Evolutionary conservation across 2,797 vertebrate genomes (phyloP), one percentile per base, ranked within the genome.

Genomic region (Tragopan temminckii): DNA sequence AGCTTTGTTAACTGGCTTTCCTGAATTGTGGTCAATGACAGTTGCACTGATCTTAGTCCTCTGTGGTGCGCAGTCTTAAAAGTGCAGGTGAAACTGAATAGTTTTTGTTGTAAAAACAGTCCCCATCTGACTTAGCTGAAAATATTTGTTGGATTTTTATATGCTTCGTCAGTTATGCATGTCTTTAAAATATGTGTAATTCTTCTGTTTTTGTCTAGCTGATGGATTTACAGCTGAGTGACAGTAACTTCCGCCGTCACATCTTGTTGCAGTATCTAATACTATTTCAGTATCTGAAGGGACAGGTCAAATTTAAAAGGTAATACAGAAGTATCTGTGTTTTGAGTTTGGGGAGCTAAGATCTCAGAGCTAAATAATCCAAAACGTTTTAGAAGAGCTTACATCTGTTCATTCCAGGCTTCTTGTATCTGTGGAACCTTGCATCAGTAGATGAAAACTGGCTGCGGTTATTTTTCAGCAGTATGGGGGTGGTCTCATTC

Each of bases 241-340:
- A 99, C 98, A 99, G 99, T 96, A 99, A 99, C 97, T 99, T 99
- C 94, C 98, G 99, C 29, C 98, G 99, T 35, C 99, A 99, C 97
- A 99, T 99, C 94, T 97, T 99, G 24, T 97, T 99, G 96, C 99
- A 99, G 92, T 99, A 99, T 97, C 98, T 99, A 74, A 99, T 99
- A 98, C 98, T 99, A 38, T 99, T 99, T 96, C 99, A 99, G 84
- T 99, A 99, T 96, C 98, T 99, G 84, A 99, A 99, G 95, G 99
- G 99, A 46, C 99, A 99, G 92, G 99, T 99, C 95, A 99, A 99
- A 97, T 99, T 99, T 97, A 99, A 99, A 98, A 99, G 99, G 99
- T 99, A 96, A 98, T 43, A 17, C 53, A 58, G 23, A 52, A 85
- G 31, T 76, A 35, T 5, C 67, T 72, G 36, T 70, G 4, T 42